Evolutionary conservation across 2,113 vertebrate species (phyloP), one percentile per base, ranked within the genome.

Genomic region (Perognathus longimembris): DNA sequence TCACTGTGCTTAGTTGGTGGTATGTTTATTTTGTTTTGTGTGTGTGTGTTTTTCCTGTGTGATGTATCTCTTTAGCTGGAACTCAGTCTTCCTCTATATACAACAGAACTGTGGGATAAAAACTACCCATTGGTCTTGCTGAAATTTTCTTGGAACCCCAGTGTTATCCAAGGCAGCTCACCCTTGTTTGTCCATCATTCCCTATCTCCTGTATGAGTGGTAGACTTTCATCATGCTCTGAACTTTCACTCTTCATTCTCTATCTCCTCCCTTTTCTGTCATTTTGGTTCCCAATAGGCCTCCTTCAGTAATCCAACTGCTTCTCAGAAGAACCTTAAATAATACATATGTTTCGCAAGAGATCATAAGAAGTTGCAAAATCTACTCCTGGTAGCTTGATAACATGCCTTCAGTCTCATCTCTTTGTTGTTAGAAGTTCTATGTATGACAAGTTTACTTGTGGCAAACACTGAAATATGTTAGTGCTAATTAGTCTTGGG

Each of bases 281-380:
- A 12, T 24, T 24, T 38, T 30, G 17, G 57, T 76, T 14, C 20
- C 38, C 34, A 75, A 20, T 61, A 71, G 63, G 80, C 64, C 61
- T 64, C 21, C 6, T 75, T 1, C 40, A 91, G 40, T 54, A 79
- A 81, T 84, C 28, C 50, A 71, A 50, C 22, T 64, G 42, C n/a
- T 90, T 66, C 70, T 92, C 42, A 57, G 28, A 75, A 87, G 32
- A 20, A 81, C 10, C 32, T 30, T 38, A 79, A 93, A 57, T 74
- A 84, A 36, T 38, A 50, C 28, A 85, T 1, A 22, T 6, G 30
- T 66, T 83, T 90, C 71, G 20, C 36, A 95, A 91, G 32, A 32
- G 30, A 71, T 67, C 36, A 26, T 40, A 45, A 88, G 73, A 34
- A 79, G 11, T 63, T 20, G 36, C 12, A 85, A 92, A 93, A 79